Evolutionary conservation across 2,113 vertebrate genomes (phyloP), one percentile per base, ranked within the genome.

Genomic region (Tringa solitaria): DNA sequence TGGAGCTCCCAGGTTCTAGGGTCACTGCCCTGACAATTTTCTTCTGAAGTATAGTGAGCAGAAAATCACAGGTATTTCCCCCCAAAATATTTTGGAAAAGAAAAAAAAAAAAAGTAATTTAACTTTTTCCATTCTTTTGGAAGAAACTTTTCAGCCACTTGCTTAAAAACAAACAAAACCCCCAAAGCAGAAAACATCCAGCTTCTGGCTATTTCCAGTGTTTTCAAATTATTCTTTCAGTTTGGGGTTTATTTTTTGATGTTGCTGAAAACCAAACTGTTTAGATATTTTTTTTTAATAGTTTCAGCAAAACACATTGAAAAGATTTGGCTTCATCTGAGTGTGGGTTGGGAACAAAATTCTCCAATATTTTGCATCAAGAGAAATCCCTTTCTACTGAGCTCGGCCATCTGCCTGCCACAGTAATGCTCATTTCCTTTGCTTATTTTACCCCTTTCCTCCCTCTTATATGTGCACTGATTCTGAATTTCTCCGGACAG

Each of bases 281-380:
- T 96, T 81, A 75, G 48, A 33, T 95, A 50, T 89, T 90, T 46
- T 84, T 61, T 70, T 70, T 57, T 22, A 90, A 94, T 37, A 75
- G 33, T 91, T 89, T 84, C 84, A 95, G 65, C 60, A 95, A 95
- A 92, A 89, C 80, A 94, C 56, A 72, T 68, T 87, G 80, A 89
- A 84, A 94, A 94, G 46, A 60, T 93, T 93, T 92, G 80, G 60
- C 69, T 89, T 89, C 56, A 60, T 91, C 74, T 91, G 23, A 61
- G 13, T 57, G 77, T 92, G 83, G 84, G 65, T 75, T 94, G 30
- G 77, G 74, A 96, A 82, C 46, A 64, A 95, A 95, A 84, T 91
- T 91, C 56, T 75, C 64, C 64, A 68, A 75, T 67, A 56, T 87
- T 91, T 69, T 91, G 17, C 37, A 81, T 69, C 53, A 87, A 74